Conservation (phyloP, 2,797 vertebrate genomes). For the Rousettus madagascariensis region DNA sequence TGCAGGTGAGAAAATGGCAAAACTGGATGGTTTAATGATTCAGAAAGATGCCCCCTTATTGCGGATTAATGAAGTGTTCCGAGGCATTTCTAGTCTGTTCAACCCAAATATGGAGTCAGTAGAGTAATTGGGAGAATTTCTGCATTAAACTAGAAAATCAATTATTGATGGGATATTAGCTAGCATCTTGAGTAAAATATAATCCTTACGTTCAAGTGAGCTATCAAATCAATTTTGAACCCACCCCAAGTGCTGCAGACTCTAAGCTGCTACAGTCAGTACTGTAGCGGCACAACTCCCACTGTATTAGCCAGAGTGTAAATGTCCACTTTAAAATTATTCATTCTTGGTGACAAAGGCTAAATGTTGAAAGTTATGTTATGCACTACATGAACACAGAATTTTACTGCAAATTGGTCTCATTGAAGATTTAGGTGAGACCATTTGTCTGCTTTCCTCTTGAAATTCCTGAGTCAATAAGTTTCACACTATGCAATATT, state of each 20-base stretch:
- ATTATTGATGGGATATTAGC: slow-evolving; percentile 27
- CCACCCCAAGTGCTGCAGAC: neutral
- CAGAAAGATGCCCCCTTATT: neutral
- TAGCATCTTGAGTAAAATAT: slow-evolving; percentile 33
- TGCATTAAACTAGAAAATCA: slow-evolving; percentile 45
- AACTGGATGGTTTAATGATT: neutral
- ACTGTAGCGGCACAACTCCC: neutral
- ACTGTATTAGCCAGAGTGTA: neutral
- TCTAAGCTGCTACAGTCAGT: neutral
- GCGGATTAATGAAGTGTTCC: neutral
- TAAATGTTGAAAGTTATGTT: neutral
- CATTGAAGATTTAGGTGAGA: neutral
- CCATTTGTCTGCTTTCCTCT: neutral
- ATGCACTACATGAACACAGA: neutral
- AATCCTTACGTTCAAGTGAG: slow-evolving; percentile 8
- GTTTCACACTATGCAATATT: neutral
- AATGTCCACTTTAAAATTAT: neutral
- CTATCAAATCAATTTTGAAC: slow-evolving; percentile 16
- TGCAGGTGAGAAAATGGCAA: neutral
- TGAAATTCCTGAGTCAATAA: neutral
- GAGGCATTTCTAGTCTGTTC: neutral
- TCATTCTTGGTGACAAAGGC: neutral
- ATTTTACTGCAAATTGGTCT: neutral
- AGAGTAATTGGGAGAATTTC: slow-evolving; percentile 23
- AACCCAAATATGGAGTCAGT: slow-evolving; percentile 34